A percentile compares a stretch with the other conserved stretches of the same genome.
Evolutionary conservation across 1,140 invertebrate species (phyloP).

Genomic region (Zelostemma sp.): DNA sequence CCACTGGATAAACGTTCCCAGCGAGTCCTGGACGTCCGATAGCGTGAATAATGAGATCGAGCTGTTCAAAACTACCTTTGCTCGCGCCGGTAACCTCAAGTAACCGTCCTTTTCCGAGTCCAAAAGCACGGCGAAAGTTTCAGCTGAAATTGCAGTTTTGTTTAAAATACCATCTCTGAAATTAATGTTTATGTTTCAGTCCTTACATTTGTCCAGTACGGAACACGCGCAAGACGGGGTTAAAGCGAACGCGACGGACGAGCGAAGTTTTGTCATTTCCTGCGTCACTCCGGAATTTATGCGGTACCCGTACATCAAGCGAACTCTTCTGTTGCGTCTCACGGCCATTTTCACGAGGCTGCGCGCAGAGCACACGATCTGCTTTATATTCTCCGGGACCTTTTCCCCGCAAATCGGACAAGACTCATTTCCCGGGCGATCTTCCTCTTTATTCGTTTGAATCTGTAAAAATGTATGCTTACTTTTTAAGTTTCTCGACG

Average conservation of each 20-base stretch:
- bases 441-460: neutral
- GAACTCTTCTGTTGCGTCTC: constrained; percentile 53
- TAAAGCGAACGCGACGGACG: constrained; percentile 51
- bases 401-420: constrained; percentile 61
- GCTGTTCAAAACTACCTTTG: constrained; percentile 42
- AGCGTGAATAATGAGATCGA: constrained; percentile 51
- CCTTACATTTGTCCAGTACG: constrained; percentile 59
- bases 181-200: neutral
- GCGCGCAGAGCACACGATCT: constrained; percentile 57
- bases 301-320: constrained; percentile 54
- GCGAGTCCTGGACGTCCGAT: constrained; percentile 8
- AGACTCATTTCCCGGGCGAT: no score
- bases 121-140: constrained; percentile 56
- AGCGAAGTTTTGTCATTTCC: constrained; percentile 45
- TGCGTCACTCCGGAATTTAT: constrained; percentile 10
- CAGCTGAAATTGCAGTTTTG: no score
- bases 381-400: constrained; percentile 54
- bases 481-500: neutral
- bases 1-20: no score
- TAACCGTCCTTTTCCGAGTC: constrained; percentile 45
- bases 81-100: constrained; percentile 31
- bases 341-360: constrained; percentile 60
- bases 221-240: constrained; percentile 55
- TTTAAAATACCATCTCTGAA: no score
- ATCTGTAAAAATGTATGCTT: neutral